Conservation (phyloP, 1,140 invertebrate genomes). For the Scaptodrosophila lebanonensis region DNA sequence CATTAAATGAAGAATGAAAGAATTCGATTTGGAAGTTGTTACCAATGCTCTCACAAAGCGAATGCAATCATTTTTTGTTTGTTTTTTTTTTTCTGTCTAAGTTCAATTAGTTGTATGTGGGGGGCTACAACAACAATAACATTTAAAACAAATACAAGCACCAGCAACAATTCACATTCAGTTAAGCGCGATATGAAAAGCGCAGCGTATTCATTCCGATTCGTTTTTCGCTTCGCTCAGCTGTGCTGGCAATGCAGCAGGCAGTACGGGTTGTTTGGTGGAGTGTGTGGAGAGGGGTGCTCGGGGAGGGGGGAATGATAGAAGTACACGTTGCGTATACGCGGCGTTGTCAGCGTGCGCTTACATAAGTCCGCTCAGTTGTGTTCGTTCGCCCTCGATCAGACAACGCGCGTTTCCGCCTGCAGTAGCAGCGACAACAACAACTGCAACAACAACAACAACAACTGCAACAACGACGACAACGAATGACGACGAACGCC, state of each 20-base stretch:
- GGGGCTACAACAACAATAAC: conserved; percentile 6
- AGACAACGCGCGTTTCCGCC: neutral
- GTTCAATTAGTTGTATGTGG: too few species aligned
- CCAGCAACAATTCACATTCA: conserved; percentile 1
- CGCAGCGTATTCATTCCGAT: too few species aligned
- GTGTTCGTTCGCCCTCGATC: too few species aligned
- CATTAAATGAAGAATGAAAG: too few species aligned
- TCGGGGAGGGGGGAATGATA: neutral
- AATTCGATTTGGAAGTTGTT: too few species aligned
- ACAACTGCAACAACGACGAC: conserved; percentile 40
- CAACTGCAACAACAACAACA: conserved; percentile 63
- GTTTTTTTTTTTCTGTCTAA: too few species aligned
- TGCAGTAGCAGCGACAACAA: too few species aligned
- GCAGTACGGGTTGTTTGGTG: conserved; percentile 2
- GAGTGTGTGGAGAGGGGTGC: neutral
- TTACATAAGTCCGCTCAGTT: conserved; percentile 37
- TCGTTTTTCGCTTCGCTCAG: conserved; percentile 5
- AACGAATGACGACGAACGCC: conserved; percentile 14
- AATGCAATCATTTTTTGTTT: too few species aligned
- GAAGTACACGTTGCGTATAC: neutral
- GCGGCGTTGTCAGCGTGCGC: conserved; percentile 24
- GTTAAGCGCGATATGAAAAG: conserved; percentile 41
- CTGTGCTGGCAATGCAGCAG: conserved; percentile 52
- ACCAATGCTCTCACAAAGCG: too few species aligned
- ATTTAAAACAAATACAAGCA: conserved; percentile 31